Conservation (phyloP, 2,797 vertebrate genomes). For the Myotis vivesi region DNA sequence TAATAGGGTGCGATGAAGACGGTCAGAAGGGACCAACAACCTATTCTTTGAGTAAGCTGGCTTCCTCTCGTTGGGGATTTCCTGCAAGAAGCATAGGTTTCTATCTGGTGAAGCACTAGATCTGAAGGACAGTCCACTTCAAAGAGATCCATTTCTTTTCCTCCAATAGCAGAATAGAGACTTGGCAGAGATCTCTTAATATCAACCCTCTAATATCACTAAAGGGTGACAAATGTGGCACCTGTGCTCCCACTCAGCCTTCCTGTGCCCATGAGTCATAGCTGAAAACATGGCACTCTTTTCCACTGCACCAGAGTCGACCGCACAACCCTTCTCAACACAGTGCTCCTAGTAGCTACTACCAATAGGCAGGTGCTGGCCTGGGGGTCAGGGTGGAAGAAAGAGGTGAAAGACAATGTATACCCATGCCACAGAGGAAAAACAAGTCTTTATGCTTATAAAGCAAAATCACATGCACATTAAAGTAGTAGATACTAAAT, state of each 20-base stretch:
- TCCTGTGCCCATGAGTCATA: not conserved
- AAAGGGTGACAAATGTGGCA: not conserved
- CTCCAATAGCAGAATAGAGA: not conserved
- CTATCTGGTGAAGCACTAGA: not conserved
- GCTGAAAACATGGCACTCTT: not conserved
- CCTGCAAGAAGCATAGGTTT: not conserved
- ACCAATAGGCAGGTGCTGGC: not conserved
- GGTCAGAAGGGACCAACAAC: not conserved
- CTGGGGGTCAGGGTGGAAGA: fast-evolving
- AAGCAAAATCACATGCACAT: not conserved
- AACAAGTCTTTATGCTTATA: not conserved
- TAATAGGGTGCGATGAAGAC: not conserved
- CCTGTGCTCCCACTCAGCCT: not conserved
- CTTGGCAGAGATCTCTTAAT: not conserved
- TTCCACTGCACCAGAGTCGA: not conserved
- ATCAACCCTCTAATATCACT: not conserved
- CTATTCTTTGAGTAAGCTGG: not conserved
- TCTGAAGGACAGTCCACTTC: not conserved
- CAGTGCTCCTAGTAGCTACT: not conserved
- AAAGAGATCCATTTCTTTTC: not conserved
- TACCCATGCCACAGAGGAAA: not conserved
- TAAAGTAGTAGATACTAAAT: not conserved
- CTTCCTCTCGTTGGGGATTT: not conserved
- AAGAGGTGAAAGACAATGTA: not conserved
- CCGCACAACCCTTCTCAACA: not conserved